Base-by-base conservation (phyloP, 2,113 vertebrate species). In the Scatophagus argus region DNA sequence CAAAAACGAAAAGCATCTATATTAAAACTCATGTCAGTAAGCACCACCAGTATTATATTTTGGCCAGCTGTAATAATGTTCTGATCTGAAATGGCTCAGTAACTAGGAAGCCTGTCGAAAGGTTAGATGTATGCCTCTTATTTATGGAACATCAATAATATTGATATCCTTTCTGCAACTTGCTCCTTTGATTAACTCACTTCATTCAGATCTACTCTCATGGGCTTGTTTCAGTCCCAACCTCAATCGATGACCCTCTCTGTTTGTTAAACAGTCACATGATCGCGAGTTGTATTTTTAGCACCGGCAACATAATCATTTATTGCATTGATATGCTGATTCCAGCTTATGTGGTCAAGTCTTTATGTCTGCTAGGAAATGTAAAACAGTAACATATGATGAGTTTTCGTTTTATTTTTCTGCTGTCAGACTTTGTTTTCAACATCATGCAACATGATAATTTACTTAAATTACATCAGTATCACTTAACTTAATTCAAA, bases 141-240 rank as follows among this genome's bases (percentile, higher is more conserved):
- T 93, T 93, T 91, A 93, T 91, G 86, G 59, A 70, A 69, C 81
- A 78, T 94, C 91, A 82, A 93, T 94, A 93, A 58, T 93, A 91
- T 93, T 62, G 91, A 93, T 61, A 47, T 87, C 81, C 60, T 79
- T 88, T 91, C 90, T 51, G 49, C 83, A 87, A 75, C 88, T 83
- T 84, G 87, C 79, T 88, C 73, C 67, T 88, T 83, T 94, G 91
- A 94, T 94, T 91, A 93, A 94, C 89, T 94, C 80, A 73, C 86
- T 90, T 91, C 83, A 91, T 93, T 91, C 64, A 54, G 77, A 81
- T 82, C 77, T 81, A 73, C 86, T 89, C 87, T 89, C 87, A 62
- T 32, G 75, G 85, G 87, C 56, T 88, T 87, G 74, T 86, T 89
- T 90, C 85, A 73, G 78, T 76, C 68, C 17, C 84, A 34, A 79